A percentile compares a stretch with the other conserved stretches of the same genome.
phyloP scores from a whole-genome alignment of 1,140 invertebrate genomes.

The Anastrepha obliqua region DNA sequence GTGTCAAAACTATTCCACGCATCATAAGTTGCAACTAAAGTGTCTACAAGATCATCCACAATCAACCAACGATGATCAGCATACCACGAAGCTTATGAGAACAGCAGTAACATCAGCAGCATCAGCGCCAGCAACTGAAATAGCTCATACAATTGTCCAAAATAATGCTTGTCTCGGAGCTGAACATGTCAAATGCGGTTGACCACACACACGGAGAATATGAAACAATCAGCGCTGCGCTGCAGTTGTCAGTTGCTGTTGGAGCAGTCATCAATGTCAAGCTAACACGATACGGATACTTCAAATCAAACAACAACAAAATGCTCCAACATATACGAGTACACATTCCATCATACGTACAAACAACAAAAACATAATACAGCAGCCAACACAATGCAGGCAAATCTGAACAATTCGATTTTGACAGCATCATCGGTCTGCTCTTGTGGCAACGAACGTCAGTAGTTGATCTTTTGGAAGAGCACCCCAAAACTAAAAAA shows the following conservation, averaged over 20 bases:
- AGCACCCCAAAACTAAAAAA: neutral
- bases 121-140: no score
- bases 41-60: slow-evolving; percentile 22
- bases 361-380: slow-evolving; percentile 14
- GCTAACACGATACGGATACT: slow-evolving; percentile 39
- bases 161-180: slow-evolving; percentile 18
- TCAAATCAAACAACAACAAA: slow-evolving; percentile 34
- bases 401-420: slow-evolving; percentile 16
- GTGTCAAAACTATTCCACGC: neutral
- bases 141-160: neutral
- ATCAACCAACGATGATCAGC: slow-evolving; percentile 7
- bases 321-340: neutral
- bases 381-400: neutral
- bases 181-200: slow-evolving; percentile 73
- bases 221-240: slow-evolving; percentile 14
- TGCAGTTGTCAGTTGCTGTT: no score
- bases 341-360: neutral
- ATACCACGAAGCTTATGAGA: neutral
- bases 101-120: neutral
- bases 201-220: slow-evolving; percentile 66
- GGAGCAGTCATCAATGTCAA: slow-evolving; percentile 68
- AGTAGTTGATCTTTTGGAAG: slow-evolving; percentile 38
- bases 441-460: neutral
- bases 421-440: slow-evolving; percentile 45
- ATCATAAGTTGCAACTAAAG: neutral